Evolutionary conservation across 2,888 invertebrate species (phyloP).

Genomic region (Ectemnius lituratus): DNA sequence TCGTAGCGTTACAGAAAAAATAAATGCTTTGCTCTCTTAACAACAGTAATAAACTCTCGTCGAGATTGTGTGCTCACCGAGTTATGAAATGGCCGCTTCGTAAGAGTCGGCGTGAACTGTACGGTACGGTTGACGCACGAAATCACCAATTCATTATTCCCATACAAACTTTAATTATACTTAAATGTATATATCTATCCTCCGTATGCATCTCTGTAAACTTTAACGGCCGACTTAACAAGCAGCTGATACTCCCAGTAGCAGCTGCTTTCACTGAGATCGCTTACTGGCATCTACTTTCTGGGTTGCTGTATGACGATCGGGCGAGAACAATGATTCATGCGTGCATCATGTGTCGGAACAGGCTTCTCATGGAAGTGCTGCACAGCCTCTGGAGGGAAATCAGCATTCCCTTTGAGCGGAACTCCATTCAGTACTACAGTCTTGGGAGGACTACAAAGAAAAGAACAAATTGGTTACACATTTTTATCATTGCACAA

Average conservation of each 20-base stretch:
- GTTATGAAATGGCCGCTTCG: slow-evolving; percentile 30
- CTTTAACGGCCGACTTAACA: slow-evolving; percentile 35
- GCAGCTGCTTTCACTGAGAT: neutral
- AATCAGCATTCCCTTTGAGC: slow-evolving; percentile 91
- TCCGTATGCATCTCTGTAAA: slow-evolving; percentile 22
- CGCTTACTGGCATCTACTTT: slow-evolving; percentile 81
- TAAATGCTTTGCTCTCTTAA: slow-evolving; percentile 50
- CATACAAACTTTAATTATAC: slow-evolving; percentile 36
- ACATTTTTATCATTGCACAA: neutral
- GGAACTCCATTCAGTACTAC: slow-evolving; percentile 88
- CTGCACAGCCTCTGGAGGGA: slow-evolving; percentile 92
- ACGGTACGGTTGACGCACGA: neutral
- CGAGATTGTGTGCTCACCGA: slow-evolving; percentile 32
- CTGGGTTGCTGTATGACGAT: slow-evolving; percentile 92
- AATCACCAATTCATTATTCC: slow-evolving; percentile 25
- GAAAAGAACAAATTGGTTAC: neutral
- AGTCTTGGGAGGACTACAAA: slow-evolving; percentile 85
- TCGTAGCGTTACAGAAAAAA: slow-evolving; percentile 47
- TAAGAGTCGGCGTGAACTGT: neutral
- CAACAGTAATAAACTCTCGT: slow-evolving; percentile 65
- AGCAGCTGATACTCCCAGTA: neutral
- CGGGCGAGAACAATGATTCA: slow-evolving; percentile 82
- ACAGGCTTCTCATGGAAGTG: slow-evolving; percentile 88
- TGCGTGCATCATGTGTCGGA: slow-evolving; percentile 81
- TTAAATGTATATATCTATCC: slow-evolving; percentile 12